These are phyloP conservation scores for Drosophila lacteicornis DNA, from an alignment of 1,140 invertebrate species.

Conservation along the genomic window DNA sequence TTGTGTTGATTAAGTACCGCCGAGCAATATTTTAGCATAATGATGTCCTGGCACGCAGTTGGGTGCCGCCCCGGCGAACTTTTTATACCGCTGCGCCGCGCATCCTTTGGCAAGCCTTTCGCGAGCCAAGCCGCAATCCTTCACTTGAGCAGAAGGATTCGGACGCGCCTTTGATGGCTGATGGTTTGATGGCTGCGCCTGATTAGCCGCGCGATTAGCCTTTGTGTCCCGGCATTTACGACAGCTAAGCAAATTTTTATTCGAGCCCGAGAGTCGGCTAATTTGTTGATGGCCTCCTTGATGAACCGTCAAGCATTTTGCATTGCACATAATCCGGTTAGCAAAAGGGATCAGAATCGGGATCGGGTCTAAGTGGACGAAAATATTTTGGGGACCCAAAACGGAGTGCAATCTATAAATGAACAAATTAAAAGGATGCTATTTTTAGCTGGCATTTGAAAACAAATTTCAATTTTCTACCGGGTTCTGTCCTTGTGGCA, in stretches of 20 bases:
- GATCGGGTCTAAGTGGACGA: constrained; percentile 19
- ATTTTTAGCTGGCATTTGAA: constrained; percentile 12
- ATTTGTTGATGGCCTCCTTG: constrained; percentile 47
- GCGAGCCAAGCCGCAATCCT: constrained; percentile 10
- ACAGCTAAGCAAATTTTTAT: constrained; percentile 56
- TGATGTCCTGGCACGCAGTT: constrained; percentile 55
- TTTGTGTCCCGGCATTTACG: constrained; percentile 49
- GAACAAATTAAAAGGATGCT: constrained; percentile 1
- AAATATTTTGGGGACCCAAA: constrained; percentile 17
- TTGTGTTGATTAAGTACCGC: constrained; percentile 61
- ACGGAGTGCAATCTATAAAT: constrained; percentile 4
- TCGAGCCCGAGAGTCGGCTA: constrained; percentile 23
- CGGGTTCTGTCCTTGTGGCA: not conserved
- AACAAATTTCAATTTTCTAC: not conserved
- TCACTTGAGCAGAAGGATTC: constrained; percentile 34
- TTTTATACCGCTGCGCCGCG: constrained; percentile 1
- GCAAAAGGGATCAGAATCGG: constrained; percentile 2
- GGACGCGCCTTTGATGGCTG: constrained; percentile 46
- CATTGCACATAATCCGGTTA: constrained; percentile 38
- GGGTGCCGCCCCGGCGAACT: not conserved
- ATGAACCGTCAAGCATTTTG: constrained; percentile 39
- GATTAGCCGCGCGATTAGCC: constrained; percentile 49
- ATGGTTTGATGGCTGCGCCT: constrained; percentile 32
- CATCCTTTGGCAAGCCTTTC: constrained; percentile 4
- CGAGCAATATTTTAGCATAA: constrained; percentile 59